These are phyloP conservation scores for Candoia aspera DNA, from an alignment of 2,113 vertebrate species.

Conservation along the genomic window DNA sequence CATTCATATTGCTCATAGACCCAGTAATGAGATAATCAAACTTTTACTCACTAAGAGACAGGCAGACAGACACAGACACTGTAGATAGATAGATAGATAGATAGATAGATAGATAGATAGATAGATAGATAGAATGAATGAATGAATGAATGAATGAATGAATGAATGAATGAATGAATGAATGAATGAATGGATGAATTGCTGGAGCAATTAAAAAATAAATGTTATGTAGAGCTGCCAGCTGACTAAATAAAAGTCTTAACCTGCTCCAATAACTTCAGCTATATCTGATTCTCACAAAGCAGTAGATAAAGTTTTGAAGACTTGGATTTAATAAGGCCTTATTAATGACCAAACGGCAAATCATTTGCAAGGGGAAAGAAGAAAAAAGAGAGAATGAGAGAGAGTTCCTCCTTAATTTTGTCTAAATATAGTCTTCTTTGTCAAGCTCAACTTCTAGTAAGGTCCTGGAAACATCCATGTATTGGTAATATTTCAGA, in stretches of 20 bases:
- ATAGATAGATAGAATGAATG: too few species aligned
- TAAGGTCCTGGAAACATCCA: background rate
- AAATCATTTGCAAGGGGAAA: background rate
- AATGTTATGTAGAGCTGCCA: conserved; percentile 14
- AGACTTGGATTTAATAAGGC: background rate
- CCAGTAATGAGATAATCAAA: background rate
- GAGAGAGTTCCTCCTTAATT: background rate
- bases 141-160: too few species aligned
- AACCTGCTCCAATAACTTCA: background rate
- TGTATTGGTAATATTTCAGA: background rate
- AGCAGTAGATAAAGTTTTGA: background rate
- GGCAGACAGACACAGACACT: background rate
- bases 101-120: too few species aligned
- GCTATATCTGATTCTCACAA: background rate
- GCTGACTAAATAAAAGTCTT: background rate
- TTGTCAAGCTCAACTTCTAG: background rate
- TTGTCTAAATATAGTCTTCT: background rate
- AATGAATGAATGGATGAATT: too few species aligned
- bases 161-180: too few species aligned
- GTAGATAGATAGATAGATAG: too few species aligned
- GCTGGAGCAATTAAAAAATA: conserved; percentile 11
- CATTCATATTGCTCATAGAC: conserved; percentile 39
- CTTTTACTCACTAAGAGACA: too few species aligned
- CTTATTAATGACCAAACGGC: background rate
- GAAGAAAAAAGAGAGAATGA: too few species aligned